These are phyloP conservation scores for Hypsopygia costalis DNA, from an alignment of 2,888 invertebrate genomes.

Conservation along the genomic window DNA sequence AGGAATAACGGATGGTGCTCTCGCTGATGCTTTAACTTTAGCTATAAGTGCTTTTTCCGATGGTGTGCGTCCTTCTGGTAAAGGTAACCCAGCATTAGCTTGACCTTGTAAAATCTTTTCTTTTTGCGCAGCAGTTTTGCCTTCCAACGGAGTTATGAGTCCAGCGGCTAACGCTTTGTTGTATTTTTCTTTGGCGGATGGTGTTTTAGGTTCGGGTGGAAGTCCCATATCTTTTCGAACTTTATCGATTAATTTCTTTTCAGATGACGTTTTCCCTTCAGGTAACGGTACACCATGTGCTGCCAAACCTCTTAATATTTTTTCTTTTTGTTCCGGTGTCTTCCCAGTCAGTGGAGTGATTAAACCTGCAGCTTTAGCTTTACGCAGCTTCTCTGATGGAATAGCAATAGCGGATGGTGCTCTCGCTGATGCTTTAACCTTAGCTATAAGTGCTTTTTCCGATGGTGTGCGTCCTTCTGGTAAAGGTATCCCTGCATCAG, in stretches of 20 bases:
- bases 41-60: constrained; percentile 28
- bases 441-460: constrained; percentile 24
- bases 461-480: constrained; percentile 30
- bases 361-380: constrained; percentile 20
- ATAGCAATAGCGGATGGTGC: constrained; percentile 17
- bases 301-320: constrained; percentile 22
- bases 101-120: constrained; percentile 27
- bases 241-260: constrained; percentile 24
- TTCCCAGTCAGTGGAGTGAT: constrained; percentile 23
- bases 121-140: constrained; percentile 27
- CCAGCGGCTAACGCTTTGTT: constrained; percentile 23
- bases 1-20: not conserved
- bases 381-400: constrained; percentile 17
- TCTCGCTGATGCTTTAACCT: constrained; percentile 22
- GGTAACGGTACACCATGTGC: constrained; percentile 24
- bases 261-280: constrained; percentile 27
- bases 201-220: constrained; percentile 27
- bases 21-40: constrained; percentile 19
- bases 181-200: constrained; percentile 16
- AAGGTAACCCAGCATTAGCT: constrained; percentile 23
- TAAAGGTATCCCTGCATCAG: constrained; percentile 26
- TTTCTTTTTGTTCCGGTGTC: constrained; percentile 22
- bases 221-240: constrained; percentile 23
- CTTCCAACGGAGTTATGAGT: constrained; percentile 30
- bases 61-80: constrained; percentile 31